Evolutionary conservation across 2,888 invertebrate species (phyloP), one percentile per base, ranked within the genome.

Genomic region (Neocrepidodera transversa): DNA sequence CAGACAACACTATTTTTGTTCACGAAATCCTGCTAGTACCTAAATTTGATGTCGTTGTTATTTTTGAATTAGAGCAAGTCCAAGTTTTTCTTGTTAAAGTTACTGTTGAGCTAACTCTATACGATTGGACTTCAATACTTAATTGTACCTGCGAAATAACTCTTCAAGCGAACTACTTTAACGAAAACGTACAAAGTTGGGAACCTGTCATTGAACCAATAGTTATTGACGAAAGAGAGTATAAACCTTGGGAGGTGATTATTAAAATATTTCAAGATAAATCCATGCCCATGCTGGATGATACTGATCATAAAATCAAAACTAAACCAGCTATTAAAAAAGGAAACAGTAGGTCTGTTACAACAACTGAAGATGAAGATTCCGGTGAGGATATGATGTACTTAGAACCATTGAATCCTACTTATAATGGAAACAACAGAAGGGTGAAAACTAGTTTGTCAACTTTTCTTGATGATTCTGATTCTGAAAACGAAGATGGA

Each of bases 181-280:
- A 79, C 60, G 79, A 79, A 53, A 70, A 66, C 55, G 61, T 74
- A 20, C 79, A 79, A 67, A 70, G 84, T 6, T 95, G 95, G 95
- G 94, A 95, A 74, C 94, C 94, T 0, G 77, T 95, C 1, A 77
- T 93, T 1, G 93, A 93, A 69, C 91, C 92, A 0, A 85, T 88
- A 0, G 84, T 87, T 0, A 82, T 85, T 36, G 82, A 84, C 26
- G 89, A 89, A 74, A 86, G 87, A 64, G 77, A 83, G 1, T 89
- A 87, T 74, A 82, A 86, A 56, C 89, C 91, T 0, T 92, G 90
- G 89, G 89, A 90, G 72, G 78, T 91, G 11, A 81, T 84, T 14
- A 81, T 90, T 49, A 88, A 86, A 71, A 77, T 88, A 30, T 85
- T 85, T 64, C 85, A 69, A 60, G 85, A 79, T 58, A 78, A 76